A percentile compares a stretch with the other conserved stretches of the same genome.
These are phyloP conservation scores for Virgularia gustaviana DNA, from an alignment of 92 coral and sea anemone genomes.

Conservation along the genomic window DNA sequence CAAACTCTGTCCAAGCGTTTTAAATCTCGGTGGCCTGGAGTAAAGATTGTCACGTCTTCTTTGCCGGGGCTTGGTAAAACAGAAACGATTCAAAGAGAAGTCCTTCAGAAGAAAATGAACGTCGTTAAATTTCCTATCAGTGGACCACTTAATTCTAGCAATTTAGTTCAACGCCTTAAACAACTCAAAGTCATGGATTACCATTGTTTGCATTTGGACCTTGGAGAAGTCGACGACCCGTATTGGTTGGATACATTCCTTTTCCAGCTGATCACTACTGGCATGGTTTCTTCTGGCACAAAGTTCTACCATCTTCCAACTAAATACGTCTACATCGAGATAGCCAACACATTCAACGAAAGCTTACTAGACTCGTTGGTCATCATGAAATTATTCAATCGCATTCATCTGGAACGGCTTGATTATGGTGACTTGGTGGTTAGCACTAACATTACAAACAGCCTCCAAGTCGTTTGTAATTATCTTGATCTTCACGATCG, in stretches of 20 bases:
- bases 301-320: constrained; percentile 26
- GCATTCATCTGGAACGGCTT: constrained; percentile 6
- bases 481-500: constrained; percentile 7
- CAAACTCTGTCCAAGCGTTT: background rate
- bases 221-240: constrained; percentile 37
- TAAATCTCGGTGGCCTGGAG: constrained; percentile 3
- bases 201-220: constrained; percentile 32
- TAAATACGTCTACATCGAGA: constrained; percentile 31
- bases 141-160: constrained; percentile 11
- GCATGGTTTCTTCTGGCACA: constrained; percentile 36
- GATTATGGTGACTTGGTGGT: constrained; percentile 13
- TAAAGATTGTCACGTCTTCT: constrained; percentile 32
- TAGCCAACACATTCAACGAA: constrained; percentile 28
- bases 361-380: constrained; percentile 30
- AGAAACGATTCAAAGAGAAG: constrained; percentile 17
- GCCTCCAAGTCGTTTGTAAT: constrained; percentile 7
- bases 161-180: constrained; percentile 24
- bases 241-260: constrained; percentile 23
- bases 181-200: constrained; percentile 17
- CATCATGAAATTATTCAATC: constrained; percentile 16
- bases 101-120: background rate
- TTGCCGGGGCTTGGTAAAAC: constrained; percentile 47
- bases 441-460: constrained; percentile 18
- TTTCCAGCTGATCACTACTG: constrained; percentile 24
- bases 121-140: constrained; percentile 26